These are phyloP conservation scores for Beroe forskalii DNA, from an alignment of 37 sponge, comb jelly and placozoan genomes.

Conservation along the genomic window DNA sequence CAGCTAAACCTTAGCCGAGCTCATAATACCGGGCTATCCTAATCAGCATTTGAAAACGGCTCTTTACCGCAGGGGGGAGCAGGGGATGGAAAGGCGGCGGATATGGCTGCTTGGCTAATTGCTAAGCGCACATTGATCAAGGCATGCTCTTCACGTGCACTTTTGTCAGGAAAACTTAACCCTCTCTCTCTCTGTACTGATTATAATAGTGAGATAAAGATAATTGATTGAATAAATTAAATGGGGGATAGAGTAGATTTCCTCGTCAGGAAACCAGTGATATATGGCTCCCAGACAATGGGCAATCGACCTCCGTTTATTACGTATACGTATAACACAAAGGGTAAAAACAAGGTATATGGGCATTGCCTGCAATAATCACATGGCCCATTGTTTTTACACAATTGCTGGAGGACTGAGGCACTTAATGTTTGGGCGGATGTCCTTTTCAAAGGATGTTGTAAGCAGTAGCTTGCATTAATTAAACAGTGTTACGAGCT, in stretches of 20 bases:
- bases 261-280: too few species aligned
- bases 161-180: background rate
- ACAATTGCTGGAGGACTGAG: background rate
- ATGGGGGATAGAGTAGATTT: background rate
- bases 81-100: too few species aligned
- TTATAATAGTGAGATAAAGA: background rate
- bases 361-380: background rate
- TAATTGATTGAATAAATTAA: background rate
- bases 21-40: too few species aligned
- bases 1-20: too few species aligned
- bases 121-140: too few species aligned
- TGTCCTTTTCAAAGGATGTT: background rate
- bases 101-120: too few species aligned
- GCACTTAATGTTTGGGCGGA: background rate
- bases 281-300: too few species aligned
- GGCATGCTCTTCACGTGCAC: background rate
- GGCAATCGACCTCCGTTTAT: background rate
- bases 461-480: background rate
- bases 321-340: too few species aligned
- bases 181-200: background rate
- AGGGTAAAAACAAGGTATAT: too few species aligned
- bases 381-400: background rate
- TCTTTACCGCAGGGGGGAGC: too few species aligned
- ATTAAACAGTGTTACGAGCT: slow-evolving; percentile 47
- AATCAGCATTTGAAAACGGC: too few species aligned